Conservation (phyloP, 1,140 invertebrate species). For the Cherax destructor region DNA sequence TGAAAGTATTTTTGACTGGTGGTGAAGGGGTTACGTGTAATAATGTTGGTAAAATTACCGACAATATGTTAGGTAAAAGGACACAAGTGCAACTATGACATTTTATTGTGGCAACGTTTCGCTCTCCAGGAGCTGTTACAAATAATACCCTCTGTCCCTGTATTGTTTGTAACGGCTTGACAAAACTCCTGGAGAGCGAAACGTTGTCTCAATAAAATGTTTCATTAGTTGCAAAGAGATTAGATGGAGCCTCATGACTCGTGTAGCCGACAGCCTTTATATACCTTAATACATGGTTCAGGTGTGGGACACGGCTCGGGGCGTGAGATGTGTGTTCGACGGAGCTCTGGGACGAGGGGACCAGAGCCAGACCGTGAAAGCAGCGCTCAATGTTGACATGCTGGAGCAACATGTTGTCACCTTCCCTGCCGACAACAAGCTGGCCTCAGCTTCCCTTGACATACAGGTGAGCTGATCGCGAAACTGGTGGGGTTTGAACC, state of each 20-base stretch:
- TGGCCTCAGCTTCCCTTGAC: conserved; percentile 85
- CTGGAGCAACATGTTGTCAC: conserved; percentile 87
- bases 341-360: conserved; percentile 80
- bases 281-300: conserved; percentile 45
- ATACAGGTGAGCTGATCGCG: conserved; percentile 78
- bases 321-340: conserved; percentile 86
- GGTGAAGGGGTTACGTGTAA: too few relatives aligned
- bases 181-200: too few relatives aligned
- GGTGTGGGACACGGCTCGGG: conserved; percentile 87
- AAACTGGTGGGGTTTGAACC: neutral
- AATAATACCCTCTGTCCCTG: too few relatives aligned
- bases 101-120: too few relatives aligned
- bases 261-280: neutral
- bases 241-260: neutral
- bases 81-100: too few relatives aligned
- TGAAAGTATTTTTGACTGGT: too few relatives aligned
- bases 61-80: too few relatives aligned
- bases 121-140: too few relatives aligned
- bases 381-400: conserved; percentile 86
- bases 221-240: too few relatives aligned
- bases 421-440: conserved; percentile 85
- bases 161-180: too few relatives aligned
- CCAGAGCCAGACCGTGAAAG: conserved; percentile 77
- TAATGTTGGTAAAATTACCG: too few relatives aligned
- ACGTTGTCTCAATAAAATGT: too few relatives aligned